A percentile compares a stretch with the other conserved stretches of the same genome.
Evolutionary conservation across 2,797 vertebrate genomes (phyloP).

Genomic region (Arrhamphus sclerolepis): DNA sequence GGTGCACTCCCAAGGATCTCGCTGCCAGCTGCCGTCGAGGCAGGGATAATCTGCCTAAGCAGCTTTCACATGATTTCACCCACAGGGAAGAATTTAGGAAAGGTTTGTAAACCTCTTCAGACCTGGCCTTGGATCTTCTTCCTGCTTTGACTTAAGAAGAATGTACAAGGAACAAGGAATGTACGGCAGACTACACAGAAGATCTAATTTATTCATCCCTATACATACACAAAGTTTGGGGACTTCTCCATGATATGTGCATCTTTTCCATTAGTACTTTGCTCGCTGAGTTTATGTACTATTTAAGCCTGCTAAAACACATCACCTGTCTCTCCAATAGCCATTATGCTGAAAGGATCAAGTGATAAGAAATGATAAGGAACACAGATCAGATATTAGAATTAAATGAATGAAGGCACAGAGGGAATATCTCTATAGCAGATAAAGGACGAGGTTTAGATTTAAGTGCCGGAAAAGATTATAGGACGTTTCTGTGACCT

Average conservation of each 20-base stretch:
- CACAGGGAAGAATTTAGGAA: conserved; percentile 73
- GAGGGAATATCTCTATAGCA: conserved; percentile 7
- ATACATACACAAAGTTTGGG: background rate
- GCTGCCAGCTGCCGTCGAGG: conserved; percentile 72
- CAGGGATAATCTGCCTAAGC: conserved; percentile 82
- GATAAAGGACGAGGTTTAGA: conserved; percentile 23
- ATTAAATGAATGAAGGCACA: conserved; percentile 24
- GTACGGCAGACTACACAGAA: conserved; percentile 45
- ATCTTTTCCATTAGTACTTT: conserved; percentile 25
- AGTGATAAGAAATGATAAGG: conserved; percentile 33
- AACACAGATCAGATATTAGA: conserved; percentile 32
- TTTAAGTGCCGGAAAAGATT: conserved; percentile 40
- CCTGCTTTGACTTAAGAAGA: conserved; percentile 63
- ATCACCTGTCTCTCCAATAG: conserved; percentile 19
- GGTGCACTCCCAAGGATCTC: conserved; percentile 75
- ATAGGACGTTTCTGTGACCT: conserved; percentile 53
- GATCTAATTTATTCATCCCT: conserved; percentile 4
- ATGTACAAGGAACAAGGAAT: conserved; percentile 36
- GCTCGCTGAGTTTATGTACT: conserved; percentile 15
- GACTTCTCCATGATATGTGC: conserved; percentile 6
- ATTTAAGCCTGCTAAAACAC: conserved; percentile 19
- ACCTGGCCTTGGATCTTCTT: conserved; percentile 64
- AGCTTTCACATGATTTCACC: conserved; percentile 81
- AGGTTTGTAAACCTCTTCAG: conserved; percentile 77
- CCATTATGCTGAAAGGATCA: conserved; percentile 40